phyloP scores from a whole-genome alignment of 2,888 invertebrate genomes.

The Sepioteuthis lessoniana region DNA sequence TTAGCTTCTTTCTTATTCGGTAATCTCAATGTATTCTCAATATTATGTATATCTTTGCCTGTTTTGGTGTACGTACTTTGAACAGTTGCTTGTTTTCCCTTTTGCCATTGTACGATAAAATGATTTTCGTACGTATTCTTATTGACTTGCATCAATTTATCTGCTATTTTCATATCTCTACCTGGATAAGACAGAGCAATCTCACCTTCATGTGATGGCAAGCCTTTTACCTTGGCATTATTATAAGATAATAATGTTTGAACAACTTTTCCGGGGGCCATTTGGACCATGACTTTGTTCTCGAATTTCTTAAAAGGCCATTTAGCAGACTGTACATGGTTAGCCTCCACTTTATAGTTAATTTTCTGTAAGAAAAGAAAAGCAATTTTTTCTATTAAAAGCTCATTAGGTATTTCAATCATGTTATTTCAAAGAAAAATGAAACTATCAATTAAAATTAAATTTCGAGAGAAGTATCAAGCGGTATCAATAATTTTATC shows the following conservation, averaged over 20 bases:
- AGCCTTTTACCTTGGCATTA: background rate
- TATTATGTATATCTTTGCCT: background rate
- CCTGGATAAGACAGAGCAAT: conserved; percentile 46
- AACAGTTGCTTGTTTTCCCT: conserved; percentile 34
- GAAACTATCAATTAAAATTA: too few species aligned
- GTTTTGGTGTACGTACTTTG: conserved; percentile 39
- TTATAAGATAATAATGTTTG: background rate
- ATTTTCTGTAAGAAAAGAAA: conserved; percentile 48
- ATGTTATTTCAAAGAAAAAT: too few species aligned
- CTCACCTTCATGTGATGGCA: conserved; percentile 42
- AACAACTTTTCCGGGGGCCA: background rate
- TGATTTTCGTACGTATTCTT: conserved; percentile 42
- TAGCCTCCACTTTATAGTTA: conserved; percentile 44
- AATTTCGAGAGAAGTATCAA: too few species aligned
- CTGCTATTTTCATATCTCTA: conserved; percentile 38
- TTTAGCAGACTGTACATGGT: conserved; percentile 20
- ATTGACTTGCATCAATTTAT: conserved; percentile 47
- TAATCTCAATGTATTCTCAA: background rate
- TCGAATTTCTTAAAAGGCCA: conserved; percentile 16
- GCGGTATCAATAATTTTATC: too few species aligned
- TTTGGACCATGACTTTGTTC: background rate
- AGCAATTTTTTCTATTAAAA: background rate
- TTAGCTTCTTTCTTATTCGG: background rate
- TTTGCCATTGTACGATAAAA: conserved; percentile 44
- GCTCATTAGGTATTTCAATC: background rate